Percentiles rank a stretch among this genome's conserved stretches.
Conservation (phyloP, 2,888 invertebrate species). For the Campaea margaritaria region DNA sequence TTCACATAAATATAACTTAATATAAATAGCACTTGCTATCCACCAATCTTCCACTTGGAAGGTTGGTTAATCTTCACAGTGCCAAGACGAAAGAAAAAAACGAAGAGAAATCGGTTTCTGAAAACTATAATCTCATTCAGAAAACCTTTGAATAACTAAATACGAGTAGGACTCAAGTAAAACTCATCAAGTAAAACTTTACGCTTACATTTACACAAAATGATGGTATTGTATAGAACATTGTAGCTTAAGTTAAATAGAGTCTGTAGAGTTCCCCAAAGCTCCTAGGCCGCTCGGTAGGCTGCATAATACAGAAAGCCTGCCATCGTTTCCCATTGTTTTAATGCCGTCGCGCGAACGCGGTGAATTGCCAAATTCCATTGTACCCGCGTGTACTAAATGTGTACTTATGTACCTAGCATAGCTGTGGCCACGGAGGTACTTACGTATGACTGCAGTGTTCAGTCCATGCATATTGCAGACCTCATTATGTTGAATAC, state of each 20-base stretch:
- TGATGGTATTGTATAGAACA: neutral
- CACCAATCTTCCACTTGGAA: too few species aligned
- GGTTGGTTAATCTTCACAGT: too few species aligned
- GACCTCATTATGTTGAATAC: conserved; percentile 56
- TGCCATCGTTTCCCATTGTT: conserved; percentile 61
- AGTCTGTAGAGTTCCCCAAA: conserved; percentile 28
- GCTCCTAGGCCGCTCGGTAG: conserved; percentile 47
- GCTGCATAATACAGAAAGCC: conserved; percentile 41
- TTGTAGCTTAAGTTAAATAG: conserved; percentile 1
- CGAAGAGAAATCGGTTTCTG: too few species aligned
- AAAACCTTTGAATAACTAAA: too few species aligned
- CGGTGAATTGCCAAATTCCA: conserved; percentile 69
- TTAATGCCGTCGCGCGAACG: conserved; percentile 53
- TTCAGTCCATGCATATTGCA: conserved; percentile 63
- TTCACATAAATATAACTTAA: too few species aligned
- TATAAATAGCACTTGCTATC: too few species aligned
- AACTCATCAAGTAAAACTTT: too few species aligned
- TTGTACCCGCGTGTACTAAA: conserved; percentile 49
- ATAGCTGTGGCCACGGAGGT: conserved; percentile 2
- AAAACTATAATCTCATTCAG: too few species aligned
- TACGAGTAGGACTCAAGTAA: too few species aligned
- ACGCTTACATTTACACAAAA: neutral
- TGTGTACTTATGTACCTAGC: neutral
- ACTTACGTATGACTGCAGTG: conserved; percentile 30
- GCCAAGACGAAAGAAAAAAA: too few species aligned